Base-by-base conservation (phyloP, 2,888 invertebrate genomes). In the Ischnura elegans region DNA sequence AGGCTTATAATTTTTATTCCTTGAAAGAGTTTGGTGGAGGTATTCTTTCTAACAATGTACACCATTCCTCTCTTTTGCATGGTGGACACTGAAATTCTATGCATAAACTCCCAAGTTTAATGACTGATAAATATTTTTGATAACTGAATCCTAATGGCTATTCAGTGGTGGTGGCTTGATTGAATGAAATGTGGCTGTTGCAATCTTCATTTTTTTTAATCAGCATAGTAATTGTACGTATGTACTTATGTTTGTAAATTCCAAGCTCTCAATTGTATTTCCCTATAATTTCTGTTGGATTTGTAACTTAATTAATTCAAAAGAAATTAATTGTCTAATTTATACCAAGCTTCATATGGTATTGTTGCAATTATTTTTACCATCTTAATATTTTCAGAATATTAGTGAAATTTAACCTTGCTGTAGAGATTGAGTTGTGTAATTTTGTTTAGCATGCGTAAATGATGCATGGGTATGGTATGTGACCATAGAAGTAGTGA, bases 391-490 rank as follows among this genome's bases (percentile, higher is more conserved):
- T 0, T 76, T 76, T 76, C 16, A 0, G 6, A 36, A 76, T 76
- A 36, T 36, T 29, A 76, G 76, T 25, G 13, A n/a, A 36, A 76
- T 76, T 76, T n/a, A 76, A 29, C 10, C 36, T 76, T 6, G 13
- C 19, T 51, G 13, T 2, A 5, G 76, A 76, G 76, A 29, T 76
- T 13, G n/a, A n/a, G n/a, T 76, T 6, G 0, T 36, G 25, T 76
- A 36, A 76, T 36, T n/a, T 8, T 61, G 21, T 76, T 76, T 90
- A 61, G 90, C 90, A 90, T 90, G 90, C 42, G 25, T 66, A 47
- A 42, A 8, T 61, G 55, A 61, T 66, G 90, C 90, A 90, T 90
- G 90, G 61, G 43, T 61, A 21, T 43, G 45, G 61, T 21, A 90
- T 61, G 36, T 90, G 55, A 43, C 21, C 43, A 10, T 46, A 87